phyloP scores from a whole-genome alignment of 1,140 invertebrate species.

The Danaus plexippus region DNA sequence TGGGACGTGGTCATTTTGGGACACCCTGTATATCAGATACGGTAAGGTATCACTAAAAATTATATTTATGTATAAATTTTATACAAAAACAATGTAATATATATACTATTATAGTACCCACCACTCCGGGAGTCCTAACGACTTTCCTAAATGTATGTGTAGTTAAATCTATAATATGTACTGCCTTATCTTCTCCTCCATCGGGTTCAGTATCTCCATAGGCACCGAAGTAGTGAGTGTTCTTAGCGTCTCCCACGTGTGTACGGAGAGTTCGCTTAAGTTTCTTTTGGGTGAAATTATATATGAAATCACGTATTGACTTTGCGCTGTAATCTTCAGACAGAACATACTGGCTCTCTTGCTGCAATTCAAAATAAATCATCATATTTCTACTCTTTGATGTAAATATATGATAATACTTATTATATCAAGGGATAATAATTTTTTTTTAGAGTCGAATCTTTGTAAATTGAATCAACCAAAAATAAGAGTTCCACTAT shows the following conservation, averaged over 20 bases:
- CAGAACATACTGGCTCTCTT: constrained; percentile 79
- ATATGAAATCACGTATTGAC: constrained; percentile 76
- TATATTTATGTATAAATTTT: too few relatives aligned
- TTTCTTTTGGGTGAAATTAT: constrained; percentile 74
- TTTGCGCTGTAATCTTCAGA: constrained; percentile 72
- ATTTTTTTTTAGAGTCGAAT: too few relatives aligned
- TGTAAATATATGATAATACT: too few relatives aligned
- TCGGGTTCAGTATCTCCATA: constrained; percentile 22
- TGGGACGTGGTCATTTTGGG: too few relatives aligned
- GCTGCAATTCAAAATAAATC: constrained; percentile 61
- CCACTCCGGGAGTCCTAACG: constrained; percentile 41
- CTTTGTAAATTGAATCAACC: too few relatives aligned
- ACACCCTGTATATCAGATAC: too few relatives aligned
- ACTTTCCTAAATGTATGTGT: constrained; percentile 46
- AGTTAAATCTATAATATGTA: constrained; percentile 46
- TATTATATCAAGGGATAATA: too few relatives aligned
- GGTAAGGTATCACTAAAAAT: too few relatives aligned
- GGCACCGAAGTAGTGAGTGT: constrained; percentile 61
- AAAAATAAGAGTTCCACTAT: too few relatives aligned
- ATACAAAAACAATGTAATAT: not conserved
- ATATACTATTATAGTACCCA: constrained; percentile 24
- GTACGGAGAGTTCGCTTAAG: constrained; percentile 69
- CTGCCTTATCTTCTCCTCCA: constrained; percentile 22
- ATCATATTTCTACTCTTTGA: too few relatives aligned
- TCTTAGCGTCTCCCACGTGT: constrained; percentile 43